Evolutionary conservation across 2,888 invertebrate species (phyloP).

Genomic region (Pogonocherus hispidulus): DNA sequence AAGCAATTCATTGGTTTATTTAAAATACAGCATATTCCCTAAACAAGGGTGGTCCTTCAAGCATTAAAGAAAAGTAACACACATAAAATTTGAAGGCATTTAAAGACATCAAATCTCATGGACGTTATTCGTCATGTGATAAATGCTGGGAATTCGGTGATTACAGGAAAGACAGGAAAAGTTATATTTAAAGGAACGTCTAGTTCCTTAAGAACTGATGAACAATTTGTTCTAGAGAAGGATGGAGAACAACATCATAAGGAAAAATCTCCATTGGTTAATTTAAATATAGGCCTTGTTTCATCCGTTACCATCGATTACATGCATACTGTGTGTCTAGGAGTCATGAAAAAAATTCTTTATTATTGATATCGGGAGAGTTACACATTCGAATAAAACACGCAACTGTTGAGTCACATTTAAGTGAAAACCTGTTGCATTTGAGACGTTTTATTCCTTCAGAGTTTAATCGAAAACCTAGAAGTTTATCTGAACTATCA

Average conservation of each 20-base stretch:
- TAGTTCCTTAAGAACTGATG: not conserved
- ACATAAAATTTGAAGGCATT: too few relatives aligned
- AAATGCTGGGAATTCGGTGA: not conserved
- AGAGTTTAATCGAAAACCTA: conserved; percentile 39
- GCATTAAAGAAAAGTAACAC: too few relatives aligned
- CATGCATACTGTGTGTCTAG: conserved; percentile 20
- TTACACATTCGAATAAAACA: conserved; percentile 4
- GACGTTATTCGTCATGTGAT: not conserved
- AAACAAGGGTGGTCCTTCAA: too few relatives aligned
- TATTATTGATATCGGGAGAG: not conserved
- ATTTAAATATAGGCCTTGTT: conserved; percentile 20
- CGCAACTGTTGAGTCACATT: not conserved
- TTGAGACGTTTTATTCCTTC: conserved; percentile 31
- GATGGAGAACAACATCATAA: not conserved
- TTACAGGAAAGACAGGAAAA: not conserved
- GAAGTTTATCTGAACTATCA: conserved; percentile 30
- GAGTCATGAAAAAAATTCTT: conserved; percentile 1
- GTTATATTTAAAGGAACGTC: not conserved
- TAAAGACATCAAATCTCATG: not conserved
- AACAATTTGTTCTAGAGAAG: not conserved
- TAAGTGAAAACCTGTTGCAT: conserved; percentile 8
- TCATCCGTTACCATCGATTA: conserved; percentile 9
- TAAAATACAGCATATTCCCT: too few relatives aligned
- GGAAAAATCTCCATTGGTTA: not conserved
- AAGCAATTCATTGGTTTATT: too few relatives aligned